A percentile compares a stretch with the other conserved stretches of the same genome.
Conservation (phyloP, 37 sponge, comb jelly and placozoan genomes). For the Lycopodina hypogea region DNA sequence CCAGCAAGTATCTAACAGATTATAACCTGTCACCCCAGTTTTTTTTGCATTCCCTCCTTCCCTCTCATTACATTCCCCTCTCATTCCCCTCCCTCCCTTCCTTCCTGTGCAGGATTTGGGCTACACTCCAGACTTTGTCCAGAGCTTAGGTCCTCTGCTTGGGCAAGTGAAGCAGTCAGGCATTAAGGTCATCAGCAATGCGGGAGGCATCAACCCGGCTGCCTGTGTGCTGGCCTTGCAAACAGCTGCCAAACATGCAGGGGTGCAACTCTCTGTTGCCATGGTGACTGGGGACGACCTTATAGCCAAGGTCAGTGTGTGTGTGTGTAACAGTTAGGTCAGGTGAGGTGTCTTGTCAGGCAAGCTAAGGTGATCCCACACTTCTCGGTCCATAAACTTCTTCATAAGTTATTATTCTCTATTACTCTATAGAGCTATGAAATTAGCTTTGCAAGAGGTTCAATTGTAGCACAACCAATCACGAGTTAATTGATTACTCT, state of each 20-base stretch:
- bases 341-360: neutral
- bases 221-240: constrained; percentile 66
- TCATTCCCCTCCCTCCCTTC: neutral
- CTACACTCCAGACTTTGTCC: constrained; percentile 77
- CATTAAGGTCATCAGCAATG: constrained; percentile 88
- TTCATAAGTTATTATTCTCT: neutral
- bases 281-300: constrained; percentile 90
- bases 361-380: neutral
- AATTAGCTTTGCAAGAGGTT: no score
- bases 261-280: constrained; percentile 84
- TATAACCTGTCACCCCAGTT: neutral
- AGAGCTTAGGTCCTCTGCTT: constrained; percentile 53
- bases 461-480: no score
- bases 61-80: neutral
- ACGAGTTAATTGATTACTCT: no score
- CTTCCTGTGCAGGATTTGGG: constrained; percentile 48
- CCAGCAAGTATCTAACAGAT: constrained; percentile 39
- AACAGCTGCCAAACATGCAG: constrained; percentile 46
- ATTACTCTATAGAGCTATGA: no score
- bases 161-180: constrained; percentile 69
- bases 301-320: constrained; percentile 41
- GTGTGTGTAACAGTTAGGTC: neutral
- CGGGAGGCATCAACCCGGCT: constrained; percentile 90
- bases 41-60: neutral
- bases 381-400: neutral